Evolutionary conservation across 2,888 invertebrate genomes (phyloP).

Genomic region (Amorpha juglandis): DNA sequence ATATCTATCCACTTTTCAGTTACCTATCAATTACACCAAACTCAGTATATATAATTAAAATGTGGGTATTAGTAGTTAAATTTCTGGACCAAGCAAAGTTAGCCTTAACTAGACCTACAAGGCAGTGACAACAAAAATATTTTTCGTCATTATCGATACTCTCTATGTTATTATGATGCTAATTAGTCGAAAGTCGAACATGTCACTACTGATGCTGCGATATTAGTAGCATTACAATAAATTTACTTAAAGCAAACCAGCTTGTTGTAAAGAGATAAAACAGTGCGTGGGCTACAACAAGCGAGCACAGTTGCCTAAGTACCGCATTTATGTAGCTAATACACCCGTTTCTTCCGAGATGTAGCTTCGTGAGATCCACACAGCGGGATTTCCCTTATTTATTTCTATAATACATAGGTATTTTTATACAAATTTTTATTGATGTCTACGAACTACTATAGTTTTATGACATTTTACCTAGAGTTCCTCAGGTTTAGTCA

Average conservation of each 20-base stretch:
- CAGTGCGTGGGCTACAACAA: conserved; percentile 73
- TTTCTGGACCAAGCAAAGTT: too few relatives aligned
- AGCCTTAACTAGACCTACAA: neutral
- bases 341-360: conserved; percentile 40
- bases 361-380: conserved; percentile 22
- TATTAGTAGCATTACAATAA: conserved; percentile 79
- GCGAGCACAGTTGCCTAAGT: conserved; percentile 70
- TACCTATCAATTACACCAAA: too few relatives aligned
- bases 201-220: conserved; percentile 64
- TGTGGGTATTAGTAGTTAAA: too few relatives aligned
- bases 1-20: too few relatives aligned
- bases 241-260: conserved; percentile 75
- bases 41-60: too few relatives aligned
- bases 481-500: neutral
- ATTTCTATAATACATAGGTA: neutral
- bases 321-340: conserved; percentile 72
- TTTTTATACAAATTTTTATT: neutral
- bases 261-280: conserved; percentile 76
- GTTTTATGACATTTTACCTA: neutral
- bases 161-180: conserved; percentile 60
- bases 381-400: conserved; percentile 33
- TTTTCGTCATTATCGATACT: neutral
- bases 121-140: neutral
- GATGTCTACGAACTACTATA: conserved; percentile 2
- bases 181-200: conserved; percentile 72